Evolutionary conservation across 2,888 invertebrate genomes (phyloP), one percentile per base, ranked within the genome.

Genomic region (Patella pellucida): DNA sequence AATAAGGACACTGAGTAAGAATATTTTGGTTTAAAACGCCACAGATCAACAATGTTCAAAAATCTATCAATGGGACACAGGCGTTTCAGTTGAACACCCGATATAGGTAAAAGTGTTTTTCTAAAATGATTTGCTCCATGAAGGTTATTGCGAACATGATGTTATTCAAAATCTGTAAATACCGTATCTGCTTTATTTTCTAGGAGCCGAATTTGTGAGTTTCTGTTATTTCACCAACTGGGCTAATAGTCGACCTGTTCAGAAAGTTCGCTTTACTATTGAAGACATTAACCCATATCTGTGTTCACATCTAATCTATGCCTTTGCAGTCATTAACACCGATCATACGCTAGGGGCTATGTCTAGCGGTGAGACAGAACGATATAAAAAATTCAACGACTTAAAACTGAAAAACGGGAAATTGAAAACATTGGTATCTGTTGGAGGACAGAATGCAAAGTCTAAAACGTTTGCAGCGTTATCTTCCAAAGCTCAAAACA

Each of bases 291-390:
- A 74, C 70, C 51, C 74, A 51, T 52, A 23, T 9, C 23, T 74
- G 50, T 74, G 74, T 51, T 62, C 74, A 19, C 74, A 74, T 62
- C 51, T 74, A 52, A 71, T 74, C 54, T 74, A 74, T 62, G 74
- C 74, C 12, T 74, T 74, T n/a, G 74, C 31, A 19, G 54, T 50
- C 41, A 62, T 74, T 7, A 56, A 70, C 12, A 52, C 12, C 14
- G 52, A 68, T 3, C 23, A 23, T 23, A 14, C 23, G 19, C 15
- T 62, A 14, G 19, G 19, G 12, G 12, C 62, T 19, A 62, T 23
- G 23, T 27, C 71, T 9, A 12, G 19, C 5, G 15, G 12, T 11
- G 74, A 74, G 41, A 52, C 70, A 19, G 31, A 62, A 1, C n/a
- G 19, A n/a, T 74, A 74, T 52, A 62, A 56, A n/a, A 19, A 71